These are phyloP conservation scores for Trachythela sp. DNA, from an alignment of 64 coral and sea anemone species.

Conservation along the genomic window DNA sequence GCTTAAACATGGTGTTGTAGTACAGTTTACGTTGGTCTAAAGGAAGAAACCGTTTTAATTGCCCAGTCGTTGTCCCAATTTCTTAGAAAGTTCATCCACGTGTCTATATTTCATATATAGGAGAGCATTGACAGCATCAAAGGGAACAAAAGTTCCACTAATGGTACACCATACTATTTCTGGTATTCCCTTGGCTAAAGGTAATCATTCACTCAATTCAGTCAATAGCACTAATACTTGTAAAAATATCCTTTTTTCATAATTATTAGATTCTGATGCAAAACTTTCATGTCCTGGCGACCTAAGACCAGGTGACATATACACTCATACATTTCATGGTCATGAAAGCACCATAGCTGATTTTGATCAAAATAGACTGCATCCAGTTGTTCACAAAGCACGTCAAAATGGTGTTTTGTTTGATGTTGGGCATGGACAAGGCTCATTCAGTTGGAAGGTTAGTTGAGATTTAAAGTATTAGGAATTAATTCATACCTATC, in stretches of 20 bases:
- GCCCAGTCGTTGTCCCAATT: too few relatives aligned
- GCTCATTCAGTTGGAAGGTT: constrained; percentile 84
- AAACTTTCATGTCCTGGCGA: constrained; percentile 62
- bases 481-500: too few relatives aligned
- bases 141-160: constrained; percentile 55
- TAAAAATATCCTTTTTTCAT: neutral
- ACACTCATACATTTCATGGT: constrained; percentile 64
- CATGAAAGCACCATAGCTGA: constrained; percentile 65
- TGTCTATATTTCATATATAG: constrained; percentile 26
- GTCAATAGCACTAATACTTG: too few relatives aligned
- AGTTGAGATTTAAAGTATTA: too few relatives aligned
- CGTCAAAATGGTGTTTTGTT: constrained; percentile 66
- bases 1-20: too few relatives aligned
- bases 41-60: too few relatives aligned
- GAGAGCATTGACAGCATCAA: constrained; percentile 67
- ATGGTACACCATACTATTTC: constrained; percentile 85
- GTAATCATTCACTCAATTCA: too few relatives aligned
- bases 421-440: constrained; percentile 78
- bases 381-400: constrained; percentile 51
- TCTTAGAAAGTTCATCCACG: too few relatives aligned
- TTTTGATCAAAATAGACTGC: constrained; percentile 12
- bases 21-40: too few relatives aligned
- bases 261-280: neutral
- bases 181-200: constrained; percentile 41
- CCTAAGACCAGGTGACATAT: constrained; percentile 63